Base-by-base conservation (phyloP, 2,888 invertebrate species). In the Nymphalis polychloros region DNA sequence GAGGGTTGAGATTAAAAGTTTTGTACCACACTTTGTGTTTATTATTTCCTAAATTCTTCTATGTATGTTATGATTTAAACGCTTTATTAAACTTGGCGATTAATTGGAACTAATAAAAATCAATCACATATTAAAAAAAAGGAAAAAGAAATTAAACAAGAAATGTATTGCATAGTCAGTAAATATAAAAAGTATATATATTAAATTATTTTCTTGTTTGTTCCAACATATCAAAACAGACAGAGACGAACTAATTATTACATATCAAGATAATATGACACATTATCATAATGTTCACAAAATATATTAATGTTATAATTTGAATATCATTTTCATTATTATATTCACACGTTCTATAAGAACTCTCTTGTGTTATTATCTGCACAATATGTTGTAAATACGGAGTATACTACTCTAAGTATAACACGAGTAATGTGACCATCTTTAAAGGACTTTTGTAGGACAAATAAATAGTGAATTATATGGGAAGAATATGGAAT, bases 361-460 rank as follows among this genome's bases (percentile, higher is more conserved):
- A 63, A 68, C 67, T 68, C 67, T 63, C 69, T 2, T 20, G 47
- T 27, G 71, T 60, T 65, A 65, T 71, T 66, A 64, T 72, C 62
- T 65, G 70, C 69, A 73, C 72, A 69, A 73, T 73, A 71, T 72
- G 67, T 64, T 68, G 69, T 72, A 73, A 73, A 73, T 72, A 73
- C 64, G 60, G 70, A 63, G 71, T 52, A 64, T 59, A 72, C 70
- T 72, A 62, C 67, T 64, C 67, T 67, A 68, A 66, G 72, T 71
- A 72, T 69, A 66, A 57, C 49, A 61, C 17, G 64, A 57, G 65
- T 72, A 71, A 67, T 35, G 60, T 35, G 35, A 69, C 52, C 64
- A 67, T 63, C 16, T 8, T 71, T 55, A 65, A 13, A 5, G 48
- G 20, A 41, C 6, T 19, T 47, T 48, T 55, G 16, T 55, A 13